Evolutionary conservation across 2,888 invertebrate genomes (phyloP).

Genomic region (Pyrochroa serraticornis): DNA sequence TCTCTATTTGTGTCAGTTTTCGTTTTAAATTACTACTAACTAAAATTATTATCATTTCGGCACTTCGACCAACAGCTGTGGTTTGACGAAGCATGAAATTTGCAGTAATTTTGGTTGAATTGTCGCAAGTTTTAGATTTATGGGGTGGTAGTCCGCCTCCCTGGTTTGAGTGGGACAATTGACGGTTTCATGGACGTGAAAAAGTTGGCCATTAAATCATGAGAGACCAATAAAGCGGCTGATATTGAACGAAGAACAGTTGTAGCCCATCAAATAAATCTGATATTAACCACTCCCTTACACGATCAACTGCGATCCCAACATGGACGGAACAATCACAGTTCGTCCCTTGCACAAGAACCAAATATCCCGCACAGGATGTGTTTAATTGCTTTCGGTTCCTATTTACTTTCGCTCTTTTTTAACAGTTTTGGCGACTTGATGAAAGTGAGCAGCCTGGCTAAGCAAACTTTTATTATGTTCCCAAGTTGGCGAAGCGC

Average conservation of each 20-base stretch:
- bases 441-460: conserved; percentile 5
- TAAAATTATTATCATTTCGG: too few species aligned
- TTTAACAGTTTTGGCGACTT: neutral
- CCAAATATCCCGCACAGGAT: conserved; percentile 27
- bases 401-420: conserved; percentile 19
- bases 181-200: neutral
- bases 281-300: conserved; percentile 26
- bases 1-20: too few species aligned
- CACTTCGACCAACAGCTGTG: neutral
- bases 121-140: neutral
- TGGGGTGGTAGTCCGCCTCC: neutral
- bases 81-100: neutral
- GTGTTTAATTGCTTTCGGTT: conserved; percentile 30
- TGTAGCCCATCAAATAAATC: conserved; percentile 22
- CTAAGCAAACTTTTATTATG: neutral
- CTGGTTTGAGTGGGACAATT: neutral
- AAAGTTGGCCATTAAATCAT: conserved; percentile 8
- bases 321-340: conserved; percentile 4
- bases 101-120: too few species aligned
- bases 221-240: neutral
- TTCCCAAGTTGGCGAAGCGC: neutral
- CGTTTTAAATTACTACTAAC: too few species aligned
- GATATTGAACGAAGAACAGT: conserved; percentile 10
- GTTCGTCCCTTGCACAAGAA: conserved; percentile 15
- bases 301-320: neutral